phyloP scores from a whole-genome alignment of 2,888 invertebrate genomes.

The Arge pagana region DNA sequence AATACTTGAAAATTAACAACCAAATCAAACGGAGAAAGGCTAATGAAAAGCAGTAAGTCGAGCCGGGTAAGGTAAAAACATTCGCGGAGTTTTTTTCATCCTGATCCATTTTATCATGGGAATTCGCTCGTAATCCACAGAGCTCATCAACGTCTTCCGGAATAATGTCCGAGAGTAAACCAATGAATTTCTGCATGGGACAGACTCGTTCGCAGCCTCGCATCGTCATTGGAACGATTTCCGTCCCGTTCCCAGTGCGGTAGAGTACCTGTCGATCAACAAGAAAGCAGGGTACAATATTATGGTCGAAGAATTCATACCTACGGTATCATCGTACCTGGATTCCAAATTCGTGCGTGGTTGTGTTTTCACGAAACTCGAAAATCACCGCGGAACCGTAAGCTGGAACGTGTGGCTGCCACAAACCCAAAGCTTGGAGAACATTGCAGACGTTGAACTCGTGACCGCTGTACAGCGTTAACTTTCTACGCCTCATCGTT shows the following conservation, averaged over 20 bases:
- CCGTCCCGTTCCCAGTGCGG: neutral
- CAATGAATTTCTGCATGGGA: slow-evolving; percentile 37
- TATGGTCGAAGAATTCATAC: neutral
- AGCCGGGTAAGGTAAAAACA: too few species aligned
- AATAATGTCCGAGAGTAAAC: slow-evolving; percentile 28
- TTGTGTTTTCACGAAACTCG: slow-evolving; percentile 40
- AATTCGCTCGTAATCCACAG: too few species aligned
- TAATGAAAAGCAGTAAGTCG: too few species aligned
- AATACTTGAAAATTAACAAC: too few species aligned
- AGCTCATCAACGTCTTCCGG: slow-evolving; percentile 26
- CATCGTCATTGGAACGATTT: slow-evolving; percentile 31
- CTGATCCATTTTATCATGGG: too few species aligned
- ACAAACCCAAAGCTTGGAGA: slow-evolving; percentile 43
- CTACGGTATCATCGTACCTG: slow-evolving; percentile 38
- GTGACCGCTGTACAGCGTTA: slow-evolving; percentile 48
- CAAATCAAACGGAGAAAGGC: too few species aligned
- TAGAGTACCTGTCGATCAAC: slow-evolving; percentile 9
- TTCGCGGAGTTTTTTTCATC: too few species aligned
- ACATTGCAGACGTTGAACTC: slow-evolving; percentile 46
- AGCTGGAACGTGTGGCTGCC: slow-evolving; percentile 44
- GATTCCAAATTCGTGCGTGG: slow-evolving; percentile 34
- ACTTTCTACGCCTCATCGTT: slow-evolving; percentile 29
- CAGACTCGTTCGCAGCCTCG: slow-evolving; percentile 41
- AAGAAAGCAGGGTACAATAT: neutral
- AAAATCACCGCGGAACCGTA: slow-evolving; percentile 45